Evolutionary conservation across 2,113 vertebrate species (phyloP).

Genomic region (Hypanus sabinus): DNA sequence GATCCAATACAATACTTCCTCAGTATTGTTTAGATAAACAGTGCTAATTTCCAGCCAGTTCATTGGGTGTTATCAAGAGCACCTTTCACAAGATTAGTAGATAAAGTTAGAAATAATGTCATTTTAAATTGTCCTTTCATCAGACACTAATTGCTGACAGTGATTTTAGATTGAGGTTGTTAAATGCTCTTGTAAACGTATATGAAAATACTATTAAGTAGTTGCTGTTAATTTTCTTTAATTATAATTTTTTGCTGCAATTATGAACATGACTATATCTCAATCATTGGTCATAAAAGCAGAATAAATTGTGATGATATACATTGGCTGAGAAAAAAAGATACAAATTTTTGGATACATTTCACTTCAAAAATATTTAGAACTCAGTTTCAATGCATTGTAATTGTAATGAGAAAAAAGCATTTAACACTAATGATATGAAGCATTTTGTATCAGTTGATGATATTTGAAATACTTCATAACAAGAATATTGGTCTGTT

Average conservation of each 20-base stretch:
- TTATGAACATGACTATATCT: neutral
- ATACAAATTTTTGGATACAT: neutral
- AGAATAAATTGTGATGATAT: neutral
- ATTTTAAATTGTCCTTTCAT: neutral
- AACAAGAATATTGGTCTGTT: neutral
- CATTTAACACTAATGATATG: neutral
- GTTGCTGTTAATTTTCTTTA: neutral
- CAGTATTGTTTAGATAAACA: neutral
- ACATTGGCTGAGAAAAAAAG: neutral
- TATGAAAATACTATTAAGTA: neutral
- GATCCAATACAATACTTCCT: neutral
- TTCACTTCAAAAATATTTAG: neutral
- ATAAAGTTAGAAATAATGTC: neutral
- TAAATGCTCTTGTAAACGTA: constrained; percentile 8
- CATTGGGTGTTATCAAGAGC: neutral
- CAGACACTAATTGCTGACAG: neutral
- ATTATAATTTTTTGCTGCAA: neutral
- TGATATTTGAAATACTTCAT: neutral
- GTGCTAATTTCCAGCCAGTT: neutral
- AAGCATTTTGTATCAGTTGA: neutral
- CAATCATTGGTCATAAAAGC: neutral
- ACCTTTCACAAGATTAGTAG: neutral
- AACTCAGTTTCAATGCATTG: neutral
- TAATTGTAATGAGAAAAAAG: neutral
- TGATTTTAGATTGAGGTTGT: neutral